Percentiles rank a stretch among this genome's conserved stretches.
Evolutionary conservation across 2,113 vertebrate genomes (phyloP).

Genomic region (Cranoglanis bouderius): DNA sequence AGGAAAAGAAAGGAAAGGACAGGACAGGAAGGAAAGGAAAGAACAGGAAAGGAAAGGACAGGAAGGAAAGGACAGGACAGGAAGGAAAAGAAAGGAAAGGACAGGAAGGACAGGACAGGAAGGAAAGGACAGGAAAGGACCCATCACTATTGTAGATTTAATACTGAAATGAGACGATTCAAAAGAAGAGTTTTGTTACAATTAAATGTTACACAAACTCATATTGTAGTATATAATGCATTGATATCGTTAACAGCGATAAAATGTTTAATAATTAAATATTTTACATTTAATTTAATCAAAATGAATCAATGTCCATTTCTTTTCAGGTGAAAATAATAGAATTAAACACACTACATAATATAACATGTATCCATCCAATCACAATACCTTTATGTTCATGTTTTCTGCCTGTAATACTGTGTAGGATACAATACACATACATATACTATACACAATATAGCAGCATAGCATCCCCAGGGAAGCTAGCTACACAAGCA

Average conservation of each 20-base stretch:
- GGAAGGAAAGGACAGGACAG: background rate
- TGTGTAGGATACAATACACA: background rate
- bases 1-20: background rate
- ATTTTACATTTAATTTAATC: background rate
- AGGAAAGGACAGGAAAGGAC: background rate
- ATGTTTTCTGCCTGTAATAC: background rate
- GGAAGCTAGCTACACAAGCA: background rate
- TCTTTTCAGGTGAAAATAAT: background rate
- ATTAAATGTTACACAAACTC: too few species aligned
- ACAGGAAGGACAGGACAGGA: constrained; percentile 32
- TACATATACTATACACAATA: background rate
- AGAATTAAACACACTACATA: background rate
- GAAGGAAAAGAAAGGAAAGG: background rate
- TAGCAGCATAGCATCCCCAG: background rate
- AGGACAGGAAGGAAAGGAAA: constrained; percentile 7
- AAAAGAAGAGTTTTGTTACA: background rate
- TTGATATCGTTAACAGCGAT: too few species aligned
- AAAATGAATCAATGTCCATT: background rate
- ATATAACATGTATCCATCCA: background rate
- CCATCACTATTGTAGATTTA: background rate
- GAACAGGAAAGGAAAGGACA: constrained; percentile 29
- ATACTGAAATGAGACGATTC: background rate
- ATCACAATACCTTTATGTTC: background rate
- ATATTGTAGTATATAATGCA: too few species aligned
- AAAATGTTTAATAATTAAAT: background rate